phyloP scores from a whole-genome alignment of 2,113 vertebrate genomes.

The Bos taurus region ARS-UCD2.0 NC_037344.1:29477501-29478000 shows the following conservation, averaged over 20 bases:
- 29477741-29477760: slow-evolving; percentile 97
- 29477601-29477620: not conserved
- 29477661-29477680: slow-evolving; percentile 38
- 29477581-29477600: not conserved
- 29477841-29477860: slow-evolving; percentile 83
- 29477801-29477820: slow-evolving; percentile 92
- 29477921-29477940: slow-evolving; percentile 80
- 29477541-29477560: not conserved
- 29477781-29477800: slow-evolving; percentile 98
- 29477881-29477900: slow-evolving; percentile 82
- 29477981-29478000: slow-evolving; percentile 75
- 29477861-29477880: slow-evolving; percentile 79
- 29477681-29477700: slow-evolving; percentile 62
- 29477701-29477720: slow-evolving; percentile 96
- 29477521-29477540: not conserved
- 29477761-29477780: slow-evolving; percentile 99
- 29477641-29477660: not conserved
- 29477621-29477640: not conserved
- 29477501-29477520: not conserved
- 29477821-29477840: slow-evolving; percentile 94
- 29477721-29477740: slow-evolving; percentile 98
- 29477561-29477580: not conserved
- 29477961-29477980: slow-evolving; percentile 80
- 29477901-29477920: slow-evolving; percentile 80
- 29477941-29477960: slow-evolving; percentile 81